Evolutionary conservation across 2,113 vertebrate genomes (phyloP), one percentile per base, ranked within the genome.

Genomic region (Pseudopipra pipra): DNA sequence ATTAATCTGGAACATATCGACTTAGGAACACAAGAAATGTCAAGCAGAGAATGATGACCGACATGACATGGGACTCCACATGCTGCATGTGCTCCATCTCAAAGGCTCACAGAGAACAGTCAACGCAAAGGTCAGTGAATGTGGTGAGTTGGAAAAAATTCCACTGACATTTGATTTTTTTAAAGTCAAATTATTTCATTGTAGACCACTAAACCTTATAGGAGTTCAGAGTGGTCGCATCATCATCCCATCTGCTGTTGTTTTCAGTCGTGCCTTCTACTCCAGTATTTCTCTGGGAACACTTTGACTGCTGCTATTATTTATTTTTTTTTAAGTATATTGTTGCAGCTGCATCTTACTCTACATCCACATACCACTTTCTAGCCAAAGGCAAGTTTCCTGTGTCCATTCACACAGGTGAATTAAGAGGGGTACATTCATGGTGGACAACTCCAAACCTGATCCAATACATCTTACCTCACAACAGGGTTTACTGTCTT

Each of bases 1-100:
- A 98, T 98, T 98, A 98, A 97, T 98, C 96, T 97, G 97, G 95
- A 97, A 95, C 96, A 94, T 65, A 97, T 44, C 90, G 78, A 97
- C 90, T 97, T 94, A 92, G 92, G 96, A 98, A 96, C 94, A 97
- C 79, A 97, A 97, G 96, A 96, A 85, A 97, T 96, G 97, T 97
- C 97, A 97, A 78, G 93, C 55, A 90, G 95, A 97, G 97, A 98
- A 86, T 90, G 97, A 97, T 98, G 96, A 89, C 91, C 47, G 41
- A 94, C 93, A 95, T 91, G 97, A 95, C 92, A 96, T 21, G 58
- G 95, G 93, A 94, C 91, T 95, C 58, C 67, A 84, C 80, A 92
- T 58, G 43, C 97, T 84, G 74, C 56, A 33, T 81, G 91, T 91
- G 94, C 89, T 79, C 83, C 54, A 31, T 68, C 86, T 89, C 88